These are phyloP conservation scores for Myxocyprinus asiaticus DNA, from an alignment of 2,113 vertebrate genomes.

Conservation along the genomic window DNA sequence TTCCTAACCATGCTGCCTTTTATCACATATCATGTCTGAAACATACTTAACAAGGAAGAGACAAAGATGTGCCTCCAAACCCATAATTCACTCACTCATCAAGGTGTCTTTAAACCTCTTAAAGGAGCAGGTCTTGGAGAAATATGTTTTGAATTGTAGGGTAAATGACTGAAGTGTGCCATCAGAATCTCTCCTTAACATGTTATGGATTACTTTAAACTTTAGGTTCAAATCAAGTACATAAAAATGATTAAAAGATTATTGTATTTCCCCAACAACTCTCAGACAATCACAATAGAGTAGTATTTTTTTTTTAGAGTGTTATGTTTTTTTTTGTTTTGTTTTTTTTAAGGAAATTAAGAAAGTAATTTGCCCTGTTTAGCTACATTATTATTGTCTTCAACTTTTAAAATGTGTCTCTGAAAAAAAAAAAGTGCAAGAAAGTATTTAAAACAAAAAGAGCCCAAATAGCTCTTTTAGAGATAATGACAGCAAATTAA, in stretches of 20 bases:
- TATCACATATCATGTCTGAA: background rate
- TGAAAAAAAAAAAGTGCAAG: no score
- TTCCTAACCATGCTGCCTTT: constrained; percentile 22
- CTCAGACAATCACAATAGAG: background rate
- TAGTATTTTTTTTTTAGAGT: background rate
- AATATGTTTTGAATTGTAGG: background rate
- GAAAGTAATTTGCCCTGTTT: no score
- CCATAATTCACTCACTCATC: background rate
- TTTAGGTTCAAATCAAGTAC: background rate
- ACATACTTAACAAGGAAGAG: background rate
- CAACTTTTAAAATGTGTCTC: no score
- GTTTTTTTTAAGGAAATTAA: no score
- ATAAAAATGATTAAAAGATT: background rate
- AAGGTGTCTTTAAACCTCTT: background rate
- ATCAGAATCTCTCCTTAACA: background rate
- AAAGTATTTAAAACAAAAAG: no score
- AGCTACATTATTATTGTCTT: no score
- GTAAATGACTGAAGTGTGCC: background rate
- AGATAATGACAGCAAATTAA: no score
- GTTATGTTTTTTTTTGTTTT: no score
- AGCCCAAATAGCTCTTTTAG: no score
- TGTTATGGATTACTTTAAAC: no score
- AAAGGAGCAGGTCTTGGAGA: background rate
- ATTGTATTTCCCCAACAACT: background rate
- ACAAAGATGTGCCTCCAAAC: background rate